Percentiles rank a stretch among this genome's conserved stretches.
Conservation (phyloP, 2,888 invertebrate species). For the Osedax fenrisi region DNA sequence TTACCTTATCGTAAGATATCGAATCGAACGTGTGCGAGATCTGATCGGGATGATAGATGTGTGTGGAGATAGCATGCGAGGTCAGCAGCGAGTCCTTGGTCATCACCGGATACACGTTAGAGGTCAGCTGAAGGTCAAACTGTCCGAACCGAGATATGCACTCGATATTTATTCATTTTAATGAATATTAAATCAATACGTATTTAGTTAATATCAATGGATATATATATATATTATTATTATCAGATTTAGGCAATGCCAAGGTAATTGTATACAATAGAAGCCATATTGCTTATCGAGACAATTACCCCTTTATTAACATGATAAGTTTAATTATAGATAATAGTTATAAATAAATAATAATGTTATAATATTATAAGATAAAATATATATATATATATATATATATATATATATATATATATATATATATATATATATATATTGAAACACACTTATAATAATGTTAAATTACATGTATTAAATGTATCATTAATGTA, state of each 20-base stretch:
- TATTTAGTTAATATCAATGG: no score
- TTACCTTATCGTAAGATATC: conserved; percentile 48
- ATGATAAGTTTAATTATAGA: no score
- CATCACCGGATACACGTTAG: conserved; percentile 48
- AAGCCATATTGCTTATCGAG: no score
- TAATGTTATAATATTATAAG: no score
- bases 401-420: conserved; percentile 9
- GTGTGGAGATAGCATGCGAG: conserved; percentile 47
- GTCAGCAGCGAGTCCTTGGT: conserved; percentile 45
- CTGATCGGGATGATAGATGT: conserved; percentile 44
- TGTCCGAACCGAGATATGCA: conserved; percentile 29
- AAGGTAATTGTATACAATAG: no score
- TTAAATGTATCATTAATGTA: no score
- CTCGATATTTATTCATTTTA: conserved; percentile 10
- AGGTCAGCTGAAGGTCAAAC: conserved; percentile 40
- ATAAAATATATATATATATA: neutral
- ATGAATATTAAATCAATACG: no score
- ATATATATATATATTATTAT: neutral
- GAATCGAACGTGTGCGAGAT: conserved; percentile 46
- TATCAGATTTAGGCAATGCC: no score
- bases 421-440: conserved; percentile 15
- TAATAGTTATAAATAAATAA: no score
- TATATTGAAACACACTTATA: no score
- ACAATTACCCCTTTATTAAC: no score
- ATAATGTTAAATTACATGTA: no score